phyloP scores from a whole-genome alignment of 2,113 vertebrate species.

The Nanorana parkeri region DNA sequence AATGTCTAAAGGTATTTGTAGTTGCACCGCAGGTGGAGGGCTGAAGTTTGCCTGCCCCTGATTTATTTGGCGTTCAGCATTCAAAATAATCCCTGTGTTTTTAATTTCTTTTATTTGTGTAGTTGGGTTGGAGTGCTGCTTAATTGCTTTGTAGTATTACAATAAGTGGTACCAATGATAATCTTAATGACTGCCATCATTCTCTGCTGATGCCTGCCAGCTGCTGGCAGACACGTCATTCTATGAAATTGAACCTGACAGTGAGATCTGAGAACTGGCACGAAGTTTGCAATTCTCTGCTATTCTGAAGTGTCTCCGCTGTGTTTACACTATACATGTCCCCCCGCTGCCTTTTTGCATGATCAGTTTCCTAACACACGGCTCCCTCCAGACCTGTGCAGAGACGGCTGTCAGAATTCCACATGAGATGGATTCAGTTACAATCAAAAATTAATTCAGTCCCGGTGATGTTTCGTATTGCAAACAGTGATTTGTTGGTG shows the following conservation, averaged over 20 bases:
- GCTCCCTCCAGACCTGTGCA: neutral
- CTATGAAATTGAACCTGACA: neutral
- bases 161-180: too few relatives aligned
- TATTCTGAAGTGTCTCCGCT: neutral
- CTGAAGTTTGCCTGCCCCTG: too few relatives aligned
- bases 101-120: too few relatives aligned
- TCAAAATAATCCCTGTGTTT: too few relatives aligned
- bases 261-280: slow-evolving; percentile 1
- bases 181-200: too few relatives aligned
- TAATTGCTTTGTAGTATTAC: too few relatives aligned
- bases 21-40: too few relatives aligned
- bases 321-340: neutral
- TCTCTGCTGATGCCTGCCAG: too few relatives aligned
- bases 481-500: neutral
- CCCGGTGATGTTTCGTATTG: neutral
- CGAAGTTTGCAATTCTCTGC: neutral
- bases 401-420: slow-evolving; percentile 13
- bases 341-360: neutral
- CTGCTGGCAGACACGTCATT: neutral
- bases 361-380: neutral
- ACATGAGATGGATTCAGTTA: neutral
- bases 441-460: neutral
- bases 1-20: too few relatives aligned
- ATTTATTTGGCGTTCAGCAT: too few relatives aligned
- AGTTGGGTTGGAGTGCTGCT: too few relatives aligned